Base-by-base conservation (phyloP, 2,888 invertebrate genomes). In the Nipponacmea schrenckii region DNA sequence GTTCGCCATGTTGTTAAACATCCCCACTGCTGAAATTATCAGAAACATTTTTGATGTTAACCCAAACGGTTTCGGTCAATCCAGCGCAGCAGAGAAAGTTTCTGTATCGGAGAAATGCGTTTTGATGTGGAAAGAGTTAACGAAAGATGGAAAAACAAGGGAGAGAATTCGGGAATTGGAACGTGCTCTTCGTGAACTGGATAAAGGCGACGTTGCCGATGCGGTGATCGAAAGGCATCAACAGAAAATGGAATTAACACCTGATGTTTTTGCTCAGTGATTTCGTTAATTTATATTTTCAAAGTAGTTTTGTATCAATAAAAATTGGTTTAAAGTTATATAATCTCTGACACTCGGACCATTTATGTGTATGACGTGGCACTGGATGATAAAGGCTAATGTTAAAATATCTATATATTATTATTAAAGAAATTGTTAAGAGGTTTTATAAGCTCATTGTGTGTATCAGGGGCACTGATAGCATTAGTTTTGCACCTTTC, bases 1-100 rank as follows among this genome's bases (percentile, higher is more conserved):
- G 39, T 67, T 85, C 20, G 74, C 77, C 45, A 85, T 83, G 84
- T 77, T 76, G 24, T 79, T 85, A 2, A 83, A 82, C 73, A 76
- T 84, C n/a, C 83, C 84, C 15, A 83, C 76, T 68, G 81, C 81
- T 45, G 75, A 79, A 10, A 81, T 84, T n/a, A 79, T 84, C n/a
- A 79, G 79, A 48, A 73, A 79, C 45, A 75, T 79, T 48, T 77
- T 77, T 50, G 74, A 74, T 15, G 73, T 74, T 10, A 74, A 76
- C 5, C 73, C 70, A 0, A 45, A n/a, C 17, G 79, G 79, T 14
- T 69, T 78, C 10, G 63, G 66, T 1, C 74, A 74, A n/a, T 79
- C 77, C 17, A 74, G 46, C 44, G 78, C 79, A 31, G 69, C 74
- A 15, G 70, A 72, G 10, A 64, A 68, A 39, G 20, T 67, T n/a